These are phyloP conservation scores for Vollenhovia emeryi DNA, from an alignment of 1,140 invertebrate species.

Conservation along the genomic window DNA sequence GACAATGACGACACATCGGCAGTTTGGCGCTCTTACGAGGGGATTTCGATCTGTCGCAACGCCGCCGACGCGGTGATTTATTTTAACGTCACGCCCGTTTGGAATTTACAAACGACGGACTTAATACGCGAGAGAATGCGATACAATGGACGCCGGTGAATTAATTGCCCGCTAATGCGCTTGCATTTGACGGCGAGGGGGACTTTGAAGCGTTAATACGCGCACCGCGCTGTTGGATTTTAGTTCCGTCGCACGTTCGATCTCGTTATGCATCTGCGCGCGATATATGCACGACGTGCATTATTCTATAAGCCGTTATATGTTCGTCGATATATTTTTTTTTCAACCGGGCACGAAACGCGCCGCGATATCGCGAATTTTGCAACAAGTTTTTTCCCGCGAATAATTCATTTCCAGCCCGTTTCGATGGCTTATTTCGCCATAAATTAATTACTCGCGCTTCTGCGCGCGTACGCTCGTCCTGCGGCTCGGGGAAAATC, in stretches of 20 bases:
- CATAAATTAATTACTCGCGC: neutral
- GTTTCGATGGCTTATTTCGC: neutral
- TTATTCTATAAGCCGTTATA: constrained; percentile 15
- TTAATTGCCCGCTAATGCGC: constrained; percentile 38
- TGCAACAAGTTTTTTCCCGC: neutral
- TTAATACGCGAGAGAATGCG: constrained; percentile 40
- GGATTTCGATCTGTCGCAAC: neutral
- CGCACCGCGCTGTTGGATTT: constrained; percentile 31
- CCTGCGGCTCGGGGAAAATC: neutral
- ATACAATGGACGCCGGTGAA: constrained; percentile 47
- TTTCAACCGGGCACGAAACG: neutral
- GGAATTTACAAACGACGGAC: constrained; percentile 37
- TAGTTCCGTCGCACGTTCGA: constrained; percentile 22
- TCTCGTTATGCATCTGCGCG: constrained; percentile 15
- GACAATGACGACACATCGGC: constrained; percentile 1
- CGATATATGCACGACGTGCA: constrained; percentile 29
- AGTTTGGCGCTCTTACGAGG: neutral
- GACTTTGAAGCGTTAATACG: constrained; percentile 41
- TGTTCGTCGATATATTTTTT: constrained; percentile 1
- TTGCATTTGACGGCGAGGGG: constrained; percentile 11
- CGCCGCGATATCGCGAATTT: neutral
- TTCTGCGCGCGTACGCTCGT: neutral
- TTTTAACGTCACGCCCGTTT: neutral
- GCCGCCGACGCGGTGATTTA: neutral
- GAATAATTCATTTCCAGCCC: neutral